Evolutionary conservation across 2,797 vertebrate genomes (phyloP).

Genomic region (Sciurus vulgaris): DNA sequence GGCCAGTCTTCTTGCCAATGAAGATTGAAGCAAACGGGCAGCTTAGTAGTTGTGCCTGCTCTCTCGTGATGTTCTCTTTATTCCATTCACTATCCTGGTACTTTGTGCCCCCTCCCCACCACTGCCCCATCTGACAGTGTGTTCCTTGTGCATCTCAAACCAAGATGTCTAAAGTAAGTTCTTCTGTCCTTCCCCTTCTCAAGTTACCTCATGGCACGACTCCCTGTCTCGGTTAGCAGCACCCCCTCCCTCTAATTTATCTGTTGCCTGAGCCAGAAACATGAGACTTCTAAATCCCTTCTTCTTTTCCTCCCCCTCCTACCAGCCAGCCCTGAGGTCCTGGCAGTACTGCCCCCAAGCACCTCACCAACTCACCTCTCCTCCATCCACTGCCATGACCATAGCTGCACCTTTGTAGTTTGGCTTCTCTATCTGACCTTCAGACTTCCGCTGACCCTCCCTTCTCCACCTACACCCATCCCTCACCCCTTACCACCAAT

Average conservation of each 20-base stretch:
- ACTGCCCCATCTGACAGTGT: background rate
- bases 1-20: constrained; percentile 62
- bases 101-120: background rate
- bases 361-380: background rate
- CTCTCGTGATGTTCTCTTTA: constrained; percentile 42
- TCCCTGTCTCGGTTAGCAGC: background rate
- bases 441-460: background rate
- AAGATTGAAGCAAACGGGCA: constrained; percentile 68
- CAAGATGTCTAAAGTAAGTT: background rate
- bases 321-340: background rate
- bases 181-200: background rate
- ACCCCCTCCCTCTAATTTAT: background rate
- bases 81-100: background rate
- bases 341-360: background rate
- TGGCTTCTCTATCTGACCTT: background rate
- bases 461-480: background rate
- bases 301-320: background rate
- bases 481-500: background rate
- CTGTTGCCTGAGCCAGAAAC: background rate
- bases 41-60: constrained; percentile 46
- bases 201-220: background rate
- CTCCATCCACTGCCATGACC: background rate
- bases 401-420: background rate
- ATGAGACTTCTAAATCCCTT: background rate
- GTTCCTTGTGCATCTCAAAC: background rate